Base-by-base conservation (phyloP, 53 echinoderm and acorn worm species). In the Hippasteria phrygiana region DNA sequence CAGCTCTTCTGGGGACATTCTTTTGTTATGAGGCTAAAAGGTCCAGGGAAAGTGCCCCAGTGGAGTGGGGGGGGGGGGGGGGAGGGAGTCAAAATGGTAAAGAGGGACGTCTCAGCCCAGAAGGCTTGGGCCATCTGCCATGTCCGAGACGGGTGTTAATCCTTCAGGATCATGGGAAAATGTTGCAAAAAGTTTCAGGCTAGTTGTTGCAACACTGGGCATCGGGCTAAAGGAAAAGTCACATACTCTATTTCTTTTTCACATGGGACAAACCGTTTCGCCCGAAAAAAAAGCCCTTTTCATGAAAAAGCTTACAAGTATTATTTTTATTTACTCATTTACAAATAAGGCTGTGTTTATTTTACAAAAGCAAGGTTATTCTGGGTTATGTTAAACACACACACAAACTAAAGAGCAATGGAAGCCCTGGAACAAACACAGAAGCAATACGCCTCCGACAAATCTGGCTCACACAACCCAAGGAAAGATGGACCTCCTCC, bases 1-100 rank as follows among this genome's bases (percentile, higher is more conserved):
- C 17, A 17, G 22, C 32, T 29, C 85, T 85, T 85, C 51, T 71
- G 71, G 85, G 71, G 70, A 27, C 46, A 41, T 70, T 85, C 64
- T 70, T 85, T 85, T 85, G 85, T 48, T 48, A 71, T 8, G 85
- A 70, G 85, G 85, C 85, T 85, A 71, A 71, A 70, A 85, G 85
- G 85, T 85, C 85, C 46, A 50, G n/a, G 70, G 28, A 43, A 32
- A 45, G 26, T 22, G 69, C 85, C 85, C 85, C 70, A 50, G 71
- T 85, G 85, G 85, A 81, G 34, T 43, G 26, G 42, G 46, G 41
- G 20, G 22, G 18, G 81, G 59, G 31, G 56, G 22, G 26, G 54
- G 45, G 38, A 37, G 12, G 35, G 67, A 67, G 71, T 51, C 46
- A 48, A 85, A n/a, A 81, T 29, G 43, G 81, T 54, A 81, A 42